These are phyloP conservation scores for Gallinago solitaria DNA, from an alignment of 2,797 vertebrate species.

Conservation along the genomic window DNA sequence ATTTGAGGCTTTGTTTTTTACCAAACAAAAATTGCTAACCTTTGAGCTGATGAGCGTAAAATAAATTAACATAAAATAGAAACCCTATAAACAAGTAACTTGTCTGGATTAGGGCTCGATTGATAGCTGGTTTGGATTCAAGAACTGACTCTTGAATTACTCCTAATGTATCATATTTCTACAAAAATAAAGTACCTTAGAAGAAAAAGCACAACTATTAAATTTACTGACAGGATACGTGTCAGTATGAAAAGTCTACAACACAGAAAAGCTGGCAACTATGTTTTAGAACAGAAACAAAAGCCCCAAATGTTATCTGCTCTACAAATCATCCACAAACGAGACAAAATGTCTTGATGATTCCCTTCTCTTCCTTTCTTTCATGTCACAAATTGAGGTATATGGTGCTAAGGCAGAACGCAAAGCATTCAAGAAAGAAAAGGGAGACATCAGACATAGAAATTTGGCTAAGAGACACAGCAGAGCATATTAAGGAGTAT, in stretches of 20 bases:
- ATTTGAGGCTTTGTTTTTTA: neutral
- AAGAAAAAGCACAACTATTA: neutral
- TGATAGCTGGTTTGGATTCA: neutral
- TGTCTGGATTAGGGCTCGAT: neutral
- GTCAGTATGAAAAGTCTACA: neutral
- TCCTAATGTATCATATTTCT: neutral
- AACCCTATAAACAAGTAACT: neutral
- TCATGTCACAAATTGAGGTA: neutral
- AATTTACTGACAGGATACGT: neutral
- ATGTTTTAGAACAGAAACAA: constrained; percentile 14
- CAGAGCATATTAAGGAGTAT: neutral
- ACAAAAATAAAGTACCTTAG: neutral
- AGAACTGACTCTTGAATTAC: neutral
- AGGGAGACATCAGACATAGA: neutral
- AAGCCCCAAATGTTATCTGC: neutral
- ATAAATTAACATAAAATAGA: neutral
- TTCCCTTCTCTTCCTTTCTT: neutral
- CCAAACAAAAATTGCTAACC: neutral
- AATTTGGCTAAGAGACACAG: neutral
- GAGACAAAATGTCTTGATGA: neutral
- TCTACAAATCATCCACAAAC: constrained; percentile 16
- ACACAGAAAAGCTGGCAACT: neutral
- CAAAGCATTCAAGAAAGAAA: neutral
- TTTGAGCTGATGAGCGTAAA: neutral
- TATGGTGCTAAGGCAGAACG: neutral